These are phyloP conservation scores for Pangasius djambal DNA, from an alignment of 2,797 vertebrate genomes.

Conservation along the genomic window DNA sequence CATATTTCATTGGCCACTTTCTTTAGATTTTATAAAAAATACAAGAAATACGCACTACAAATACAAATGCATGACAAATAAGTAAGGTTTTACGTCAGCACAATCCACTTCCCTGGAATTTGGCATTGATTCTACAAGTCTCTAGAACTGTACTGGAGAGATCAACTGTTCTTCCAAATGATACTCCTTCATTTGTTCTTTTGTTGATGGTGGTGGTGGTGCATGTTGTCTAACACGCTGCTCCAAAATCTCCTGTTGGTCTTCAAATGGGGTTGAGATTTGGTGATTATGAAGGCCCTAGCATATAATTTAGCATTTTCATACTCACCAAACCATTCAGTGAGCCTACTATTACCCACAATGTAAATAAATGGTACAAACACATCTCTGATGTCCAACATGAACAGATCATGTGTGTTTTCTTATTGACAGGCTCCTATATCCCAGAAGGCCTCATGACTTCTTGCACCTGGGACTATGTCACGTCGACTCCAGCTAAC, in stretches of 20 bases:
- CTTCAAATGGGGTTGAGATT: not conserved
- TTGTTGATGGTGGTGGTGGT: no score
- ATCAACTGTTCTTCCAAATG: not conserved
- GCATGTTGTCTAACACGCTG: no score
- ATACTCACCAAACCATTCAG: not conserved
- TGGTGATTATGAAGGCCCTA: not conserved
- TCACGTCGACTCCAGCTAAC: constrained; percentile 63
- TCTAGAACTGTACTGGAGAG: not conserved
- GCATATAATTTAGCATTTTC: not conserved
- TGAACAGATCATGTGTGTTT: not conserved
- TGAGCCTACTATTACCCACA: not conserved
- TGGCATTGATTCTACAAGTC: not conserved
- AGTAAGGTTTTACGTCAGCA: no score
- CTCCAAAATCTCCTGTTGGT: not conserved
- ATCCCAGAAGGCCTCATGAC: constrained; percentile 68
- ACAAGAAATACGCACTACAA: not conserved
- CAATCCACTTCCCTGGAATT: not conserved
- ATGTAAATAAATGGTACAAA: not conserved
- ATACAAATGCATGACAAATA: not conserved
- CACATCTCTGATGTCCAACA: not conserved
- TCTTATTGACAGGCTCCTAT: constrained; percentile 61
- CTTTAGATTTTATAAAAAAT: not conserved
- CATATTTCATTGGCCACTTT: not conserved
- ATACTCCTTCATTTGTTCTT: not conserved
- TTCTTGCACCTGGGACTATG: constrained; percentile 67